phyloP scores from a whole-genome alignment of 2,797 vertebrate genomes.

The Pantherophis alleghaniensis region DNA sequence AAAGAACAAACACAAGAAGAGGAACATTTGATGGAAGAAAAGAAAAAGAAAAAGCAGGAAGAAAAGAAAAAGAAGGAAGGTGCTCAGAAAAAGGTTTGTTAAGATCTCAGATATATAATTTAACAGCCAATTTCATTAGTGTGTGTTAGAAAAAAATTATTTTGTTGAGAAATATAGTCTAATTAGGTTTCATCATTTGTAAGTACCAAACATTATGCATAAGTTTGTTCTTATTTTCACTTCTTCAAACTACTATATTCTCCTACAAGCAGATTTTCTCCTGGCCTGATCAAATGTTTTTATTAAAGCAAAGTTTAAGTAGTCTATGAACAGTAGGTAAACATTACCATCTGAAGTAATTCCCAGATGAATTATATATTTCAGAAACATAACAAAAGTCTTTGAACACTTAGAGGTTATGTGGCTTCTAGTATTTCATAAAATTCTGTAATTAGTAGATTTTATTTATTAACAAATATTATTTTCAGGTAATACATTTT shows the following conservation, averaged over 20 bases:
- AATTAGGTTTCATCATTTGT: neutral
- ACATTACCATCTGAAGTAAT: neutral
- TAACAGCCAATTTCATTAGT: neutral
- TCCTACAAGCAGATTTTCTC: no score
- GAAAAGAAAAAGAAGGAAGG: slow-evolving; percentile 98
- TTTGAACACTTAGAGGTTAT: neutral
- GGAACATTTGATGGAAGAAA: slow-evolving; percentile 99
- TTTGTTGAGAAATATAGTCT: neutral
- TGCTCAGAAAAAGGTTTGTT: slow-evolving; percentile 92
- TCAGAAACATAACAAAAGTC: neutral
- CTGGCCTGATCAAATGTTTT: neutral
- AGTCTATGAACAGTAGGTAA: neutral
- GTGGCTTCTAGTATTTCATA: neutral
- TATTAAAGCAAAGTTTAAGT: neutral
- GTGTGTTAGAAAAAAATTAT: neutral
- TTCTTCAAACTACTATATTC: neutral
- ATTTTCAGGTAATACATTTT: neutral
- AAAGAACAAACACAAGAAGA: slow-evolving; percentile 87
- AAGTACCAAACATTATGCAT: neutral
- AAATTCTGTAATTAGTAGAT: neutral
- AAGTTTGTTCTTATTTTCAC: neutral
- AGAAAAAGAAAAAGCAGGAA: slow-evolving; percentile 98
- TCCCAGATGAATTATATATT: neutral
- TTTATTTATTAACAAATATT: neutral
- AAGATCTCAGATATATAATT: neutral